Evolutionary conservation across 2,888 invertebrate species (phyloP).

Genomic region (Pristionchus arcanus): DNA sequence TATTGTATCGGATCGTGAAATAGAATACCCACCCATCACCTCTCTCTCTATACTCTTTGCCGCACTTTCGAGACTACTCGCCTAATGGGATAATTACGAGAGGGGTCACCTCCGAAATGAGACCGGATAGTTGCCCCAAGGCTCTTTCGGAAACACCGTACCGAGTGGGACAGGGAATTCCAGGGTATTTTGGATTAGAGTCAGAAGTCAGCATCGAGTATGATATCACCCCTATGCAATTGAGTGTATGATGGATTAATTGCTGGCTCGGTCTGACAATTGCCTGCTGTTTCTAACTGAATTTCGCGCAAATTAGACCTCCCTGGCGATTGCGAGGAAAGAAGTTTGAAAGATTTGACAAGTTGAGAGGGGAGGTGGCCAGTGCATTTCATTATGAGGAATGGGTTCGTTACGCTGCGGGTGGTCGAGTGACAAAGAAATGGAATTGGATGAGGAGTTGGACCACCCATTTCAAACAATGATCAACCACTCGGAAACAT

Average conservation of each 20-base stretch:
- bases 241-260: conserved; percentile 29
- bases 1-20: conserved; percentile 55
- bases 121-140: conserved; percentile 35
- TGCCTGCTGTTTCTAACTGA: conserved; percentile 12
- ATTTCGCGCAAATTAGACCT: background rate
- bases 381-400: conserved; percentile 49
- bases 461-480: conserved; percentile 13
- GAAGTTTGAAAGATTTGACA: conserved; percentile 39
- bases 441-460: background rate
- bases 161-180: background rate
- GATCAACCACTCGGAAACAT: background rate
- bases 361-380: background rate
- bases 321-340: background rate
- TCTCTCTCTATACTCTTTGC: conserved; percentile 24
- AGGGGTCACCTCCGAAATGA: background rate
- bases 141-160: conserved; percentile 25
- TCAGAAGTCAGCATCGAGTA: background rate
- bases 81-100: conserved; percentile 53
- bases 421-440: conserved; percentile 2
- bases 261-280: background rate
- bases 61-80: conserved; percentile 45
- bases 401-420: conserved; percentile 32
- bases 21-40: conserved; percentile 30
- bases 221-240: conserved; percentile 7
- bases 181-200: background rate